Percentiles rank a stretch among this genome's conserved stretches.
phyloP scores from a whole-genome alignment of 2,113 vertebrate genomes.

The Nettapus auritus region DNA sequence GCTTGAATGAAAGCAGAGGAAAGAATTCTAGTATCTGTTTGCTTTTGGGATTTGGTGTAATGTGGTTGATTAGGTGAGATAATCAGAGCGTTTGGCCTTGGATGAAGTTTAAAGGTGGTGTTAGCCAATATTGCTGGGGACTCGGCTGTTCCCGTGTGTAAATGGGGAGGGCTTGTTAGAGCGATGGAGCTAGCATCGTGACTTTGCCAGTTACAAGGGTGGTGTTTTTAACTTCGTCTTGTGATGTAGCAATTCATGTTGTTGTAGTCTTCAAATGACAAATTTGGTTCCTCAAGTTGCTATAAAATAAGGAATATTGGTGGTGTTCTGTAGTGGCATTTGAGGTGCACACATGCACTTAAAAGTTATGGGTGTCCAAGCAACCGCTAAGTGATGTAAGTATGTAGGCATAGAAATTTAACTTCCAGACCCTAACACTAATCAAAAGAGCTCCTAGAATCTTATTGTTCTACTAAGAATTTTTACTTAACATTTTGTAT shows the following conservation, averaged over 20 bases:
- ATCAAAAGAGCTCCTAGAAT: background rate
- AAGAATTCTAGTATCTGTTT: background rate
- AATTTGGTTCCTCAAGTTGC: background rate
- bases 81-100: background rate
- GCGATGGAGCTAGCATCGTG: fast-evolving
- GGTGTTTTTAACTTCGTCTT: background rate
- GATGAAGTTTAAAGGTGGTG: background rate
- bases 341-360: fast-evolving
- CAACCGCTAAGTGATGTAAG: background rate
- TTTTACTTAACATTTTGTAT: background rate
- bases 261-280: background rate
- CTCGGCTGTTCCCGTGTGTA: background rate
- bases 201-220: background rate
- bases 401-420: background rate
- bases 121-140: background rate
- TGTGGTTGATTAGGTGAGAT: background rate
- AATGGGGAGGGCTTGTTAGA: background rate
- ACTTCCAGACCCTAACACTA: background rate
- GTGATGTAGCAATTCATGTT: background rate
- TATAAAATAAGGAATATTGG: background rate
- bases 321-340: background rate
- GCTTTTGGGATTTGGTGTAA: background rate
- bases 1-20: background rate
- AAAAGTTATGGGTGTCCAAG: background rate
- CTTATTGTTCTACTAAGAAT: background rate